Evolutionary conservation across 2,113 vertebrate species (phyloP), one percentile per base, ranked within the genome.

Genomic region (Nothoprocta pentlandii): DNA sequence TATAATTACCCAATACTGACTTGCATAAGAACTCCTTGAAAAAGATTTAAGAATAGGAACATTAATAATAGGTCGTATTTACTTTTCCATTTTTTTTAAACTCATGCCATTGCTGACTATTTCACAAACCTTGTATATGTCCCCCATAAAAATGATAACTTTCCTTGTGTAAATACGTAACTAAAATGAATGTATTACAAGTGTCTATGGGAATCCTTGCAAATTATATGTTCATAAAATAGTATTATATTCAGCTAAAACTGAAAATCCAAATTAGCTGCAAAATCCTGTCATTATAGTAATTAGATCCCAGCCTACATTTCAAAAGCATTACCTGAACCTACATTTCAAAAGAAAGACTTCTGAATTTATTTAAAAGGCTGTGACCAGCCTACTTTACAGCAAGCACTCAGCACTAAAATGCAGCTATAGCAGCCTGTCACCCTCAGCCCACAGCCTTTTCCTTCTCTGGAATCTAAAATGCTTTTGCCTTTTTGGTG

Each of bases 191-290:
- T 90, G 56, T 84, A 81, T 92, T 77, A 54, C 16, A 90, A 59
- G 10, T 49, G 32, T 79, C 62, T 73, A 46, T 89, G 25, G 42
- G 47, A 80, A 75, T 70, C 79, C 80, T 61, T 58, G 12, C 70
- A 41, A 81, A 93, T 71, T 53, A 41, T 4, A 17, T 58, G 41
- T 41, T 87, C 2, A 1, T 79, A 76, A 92, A 81, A 82, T 61
- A 85, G 39, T 41, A 82, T 96, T 94, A 89, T 47, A 76, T 82
- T 87, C 69, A 92, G 70, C 69, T 89, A 76, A 89, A 89, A 89
- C 61, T 58, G 42, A 92, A 94, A 95, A 92, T 71, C 69, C 91
- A 89, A 80, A 71, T 89, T 87, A 93, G 74, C 78, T 92, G 64
- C 68, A 77, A 92, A 93, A 93, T 95, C 89, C 34, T 84, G 11